These are phyloP conservation scores for Xylota segnis DNA, from an alignment of 2,888 invertebrate genomes.

Conservation along the genomic window DNA sequence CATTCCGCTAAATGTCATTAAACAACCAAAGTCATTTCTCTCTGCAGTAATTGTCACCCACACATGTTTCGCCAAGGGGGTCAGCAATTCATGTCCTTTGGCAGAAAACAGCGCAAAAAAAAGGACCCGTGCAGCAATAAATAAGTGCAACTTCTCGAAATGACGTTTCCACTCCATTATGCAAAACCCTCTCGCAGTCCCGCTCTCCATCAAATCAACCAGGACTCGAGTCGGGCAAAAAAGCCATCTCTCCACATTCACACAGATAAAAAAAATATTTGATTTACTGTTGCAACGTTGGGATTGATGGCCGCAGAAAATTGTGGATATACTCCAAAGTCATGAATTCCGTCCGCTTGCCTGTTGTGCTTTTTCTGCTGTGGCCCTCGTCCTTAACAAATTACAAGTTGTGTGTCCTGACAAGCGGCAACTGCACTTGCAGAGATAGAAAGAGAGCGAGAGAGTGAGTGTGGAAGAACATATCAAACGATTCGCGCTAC, in stretches of 20 bases:
- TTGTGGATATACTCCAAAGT: constrained; percentile 72
- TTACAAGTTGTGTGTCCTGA: constrained; percentile 68
- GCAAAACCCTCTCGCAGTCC: constrained; percentile 45
- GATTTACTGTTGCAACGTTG: constrained; percentile 75
- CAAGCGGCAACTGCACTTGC: constrained; percentile 68
- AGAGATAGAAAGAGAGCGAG: too few relatives aligned
- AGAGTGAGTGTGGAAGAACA: constrained; percentile 18
- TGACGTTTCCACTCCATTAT: constrained; percentile 77
- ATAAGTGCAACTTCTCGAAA: constrained; percentile 76
- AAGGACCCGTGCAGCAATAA: constrained; percentile 60
- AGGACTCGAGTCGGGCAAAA: constrained; percentile 46
- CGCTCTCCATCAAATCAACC: constrained; percentile 61
- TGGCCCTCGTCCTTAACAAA: constrained; percentile 55
- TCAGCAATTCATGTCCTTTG: constrained; percentile 62
- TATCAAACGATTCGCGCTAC: constrained; percentile 72
- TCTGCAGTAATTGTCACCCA: constrained; percentile 70
- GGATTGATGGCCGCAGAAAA: constrained; percentile 76
- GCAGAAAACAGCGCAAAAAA: constrained; percentile 8
- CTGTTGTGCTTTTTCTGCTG: background rate
- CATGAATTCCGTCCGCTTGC: constrained; percentile 66
- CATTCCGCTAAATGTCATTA: constrained; percentile 44
- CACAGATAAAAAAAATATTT: constrained; percentile 54
- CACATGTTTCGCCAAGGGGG: constrained; percentile 53
- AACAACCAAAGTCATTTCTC: constrained; percentile 50
- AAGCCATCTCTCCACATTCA: constrained; percentile 33